phyloP scores from a whole-genome alignment of 2,113 vertebrate species.

The Pseudorectes ferrugineus region DNA sequence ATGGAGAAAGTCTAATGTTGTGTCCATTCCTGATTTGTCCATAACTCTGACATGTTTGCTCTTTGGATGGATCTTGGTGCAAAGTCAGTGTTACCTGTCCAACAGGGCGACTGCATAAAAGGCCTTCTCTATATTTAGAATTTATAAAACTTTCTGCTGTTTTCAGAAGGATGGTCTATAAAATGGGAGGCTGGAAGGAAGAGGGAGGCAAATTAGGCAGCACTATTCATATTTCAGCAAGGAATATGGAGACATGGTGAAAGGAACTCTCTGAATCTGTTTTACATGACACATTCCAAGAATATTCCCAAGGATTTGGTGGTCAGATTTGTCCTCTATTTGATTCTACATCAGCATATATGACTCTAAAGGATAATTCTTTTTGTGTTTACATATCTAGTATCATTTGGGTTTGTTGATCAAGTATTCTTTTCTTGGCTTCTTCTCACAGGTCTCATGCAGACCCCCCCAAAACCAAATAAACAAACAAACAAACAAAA shows the following conservation, averaged over 20 bases:
- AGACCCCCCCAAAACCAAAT: background rate
- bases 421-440: background rate
- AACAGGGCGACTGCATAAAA: background rate
- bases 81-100: background rate
- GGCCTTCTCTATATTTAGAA: background rate
- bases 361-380: background rate
- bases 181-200: background rate
- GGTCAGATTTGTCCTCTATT: background rate
- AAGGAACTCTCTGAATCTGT: background rate
- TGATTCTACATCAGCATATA: background rate
- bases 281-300: background rate
- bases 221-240: background rate
- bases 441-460: background rate
- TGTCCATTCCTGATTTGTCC: background rate
- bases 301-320: background rate
- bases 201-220: background rate
- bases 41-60: background rate
- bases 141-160: background rate
- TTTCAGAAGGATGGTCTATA: background rate
- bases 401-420: background rate
- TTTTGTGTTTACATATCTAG: background rate
- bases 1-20: background rate
- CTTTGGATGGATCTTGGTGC: background rate
- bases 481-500: background rate
- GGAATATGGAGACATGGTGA: background rate